Evolutionary conservation across 2,797 vertebrate genomes (phyloP).

Genomic region (Darevskia mixta): DNA sequence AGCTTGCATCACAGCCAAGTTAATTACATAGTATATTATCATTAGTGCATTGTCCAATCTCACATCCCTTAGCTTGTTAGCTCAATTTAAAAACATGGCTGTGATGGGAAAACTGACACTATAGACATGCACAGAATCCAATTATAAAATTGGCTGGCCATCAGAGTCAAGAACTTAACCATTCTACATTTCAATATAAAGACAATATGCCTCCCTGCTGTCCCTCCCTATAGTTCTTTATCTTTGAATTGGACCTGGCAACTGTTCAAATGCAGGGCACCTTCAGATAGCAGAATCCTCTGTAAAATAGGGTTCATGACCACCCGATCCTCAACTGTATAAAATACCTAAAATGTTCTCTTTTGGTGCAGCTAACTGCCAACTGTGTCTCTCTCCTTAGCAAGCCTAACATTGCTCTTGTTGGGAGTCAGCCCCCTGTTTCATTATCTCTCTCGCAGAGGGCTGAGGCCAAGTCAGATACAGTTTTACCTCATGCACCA

Average conservation of each 20-base stretch:
- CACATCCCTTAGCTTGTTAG: background rate
- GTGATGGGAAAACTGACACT: background rate
- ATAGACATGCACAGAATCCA: background rate
- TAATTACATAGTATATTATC: background rate
- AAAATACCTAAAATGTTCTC: background rate
- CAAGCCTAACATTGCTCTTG: background rate
- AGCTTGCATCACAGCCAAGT: background rate
- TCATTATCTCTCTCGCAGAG: background rate
- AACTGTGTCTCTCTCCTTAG: background rate
- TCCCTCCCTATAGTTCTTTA: too few relatives aligned
- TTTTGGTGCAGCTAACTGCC: background rate
- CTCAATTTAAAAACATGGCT: slow-evolving; percentile 2
- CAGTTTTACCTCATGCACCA: background rate
- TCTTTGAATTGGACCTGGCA: too few relatives aligned
- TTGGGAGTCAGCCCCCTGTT: background rate
- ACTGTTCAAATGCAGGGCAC: too few relatives aligned
- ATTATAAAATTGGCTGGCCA: background rate
- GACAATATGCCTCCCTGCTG: background rate
- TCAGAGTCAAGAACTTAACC: background rate
- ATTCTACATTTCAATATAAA: background rate
- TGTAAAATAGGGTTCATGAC: too few relatives aligned
- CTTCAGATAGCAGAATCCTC: too few relatives aligned
- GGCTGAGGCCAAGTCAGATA: background rate
- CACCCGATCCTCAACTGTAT: background rate
- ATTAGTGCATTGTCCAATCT: background rate